These are phyloP conservation scores for Dendroctonus valens DNA, from an alignment of 1,140 invertebrate species.

Conservation along the genomic window DNA sequence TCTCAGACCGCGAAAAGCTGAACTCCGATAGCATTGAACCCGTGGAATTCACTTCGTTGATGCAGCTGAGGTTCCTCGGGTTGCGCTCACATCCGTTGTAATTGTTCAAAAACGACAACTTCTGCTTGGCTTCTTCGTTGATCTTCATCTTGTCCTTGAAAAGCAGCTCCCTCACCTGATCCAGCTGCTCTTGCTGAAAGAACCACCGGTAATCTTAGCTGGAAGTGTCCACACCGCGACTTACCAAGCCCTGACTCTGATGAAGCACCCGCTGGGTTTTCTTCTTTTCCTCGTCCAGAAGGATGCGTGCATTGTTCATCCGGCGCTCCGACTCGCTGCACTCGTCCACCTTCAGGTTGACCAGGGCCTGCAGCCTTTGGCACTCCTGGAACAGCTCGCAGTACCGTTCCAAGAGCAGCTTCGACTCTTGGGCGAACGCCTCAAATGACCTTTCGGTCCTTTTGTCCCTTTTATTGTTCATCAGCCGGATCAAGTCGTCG, in stretches of 20 bases:
- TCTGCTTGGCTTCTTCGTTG: slow-evolving; percentile 77
- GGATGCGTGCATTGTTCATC: slow-evolving; percentile 71
- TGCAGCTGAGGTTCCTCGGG: slow-evolving; percentile 47
- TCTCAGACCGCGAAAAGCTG: slow-evolving; percentile 83
- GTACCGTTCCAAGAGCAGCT: slow-evolving; percentile 34
- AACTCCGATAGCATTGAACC: slow-evolving; percentile 71
- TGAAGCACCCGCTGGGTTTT: slow-evolving; percentile 61
- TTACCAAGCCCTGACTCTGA: slow-evolving; percentile 63
- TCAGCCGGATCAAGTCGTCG: slow-evolving; percentile 43
- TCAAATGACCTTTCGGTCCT: slow-evolving; percentile 37
- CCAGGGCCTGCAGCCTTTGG: slow-evolving; percentile 34
- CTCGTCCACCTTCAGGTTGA: slow-evolving; percentile 41
- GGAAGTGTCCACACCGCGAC: slow-evolving; percentile 22
- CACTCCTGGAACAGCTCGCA: slow-evolving; percentile 38
- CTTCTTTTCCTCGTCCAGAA: slow-evolving; percentile 76
- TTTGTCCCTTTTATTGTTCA: slow-evolving; percentile 32
- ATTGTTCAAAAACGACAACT: slow-evolving; percentile 66
- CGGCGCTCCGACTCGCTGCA: slow-evolving; percentile 66
- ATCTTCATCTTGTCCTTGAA: slow-evolving; percentile 65
- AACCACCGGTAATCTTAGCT: background rate
- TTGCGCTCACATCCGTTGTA: slow-evolving; percentile 51
- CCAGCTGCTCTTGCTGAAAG: slow-evolving; percentile 69
- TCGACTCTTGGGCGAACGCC: slow-evolving; percentile 39
- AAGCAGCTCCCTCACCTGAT: slow-evolving; percentile 69
- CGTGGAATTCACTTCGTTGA: slow-evolving; percentile 48